Conservation (phyloP, 1,140 invertebrate genomes). For the Zaprionus gabonicus region DNA sequence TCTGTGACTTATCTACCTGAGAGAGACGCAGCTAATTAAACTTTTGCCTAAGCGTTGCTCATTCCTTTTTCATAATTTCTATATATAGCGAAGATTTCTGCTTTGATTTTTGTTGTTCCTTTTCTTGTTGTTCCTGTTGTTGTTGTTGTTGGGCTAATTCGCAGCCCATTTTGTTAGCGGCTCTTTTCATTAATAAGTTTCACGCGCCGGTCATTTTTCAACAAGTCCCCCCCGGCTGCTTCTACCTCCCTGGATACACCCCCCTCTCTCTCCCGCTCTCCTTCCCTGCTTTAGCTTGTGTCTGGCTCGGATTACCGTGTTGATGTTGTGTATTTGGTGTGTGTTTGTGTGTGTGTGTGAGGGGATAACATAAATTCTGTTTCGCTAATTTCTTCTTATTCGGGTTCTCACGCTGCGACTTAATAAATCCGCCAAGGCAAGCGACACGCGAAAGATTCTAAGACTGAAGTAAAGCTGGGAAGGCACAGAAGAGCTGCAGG, state of each 20-base stretch:
- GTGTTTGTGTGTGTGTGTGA: constrained; percentile 2
- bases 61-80: constrained; percentile 8
- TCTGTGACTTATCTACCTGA: constrained; percentile 4
- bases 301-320: constrained; percentile 75
- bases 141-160: constrained; percentile 67
- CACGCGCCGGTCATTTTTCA: constrained; percentile 81
- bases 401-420: constrained; percentile 49
- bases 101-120: constrained; percentile 8
- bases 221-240: constrained; percentile 28
- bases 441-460: constrained; percentile 8
- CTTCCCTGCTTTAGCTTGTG: constrained; percentile 38
- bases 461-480: background rate
- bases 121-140: constrained; percentile 11
- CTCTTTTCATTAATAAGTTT: constrained; percentile 82
- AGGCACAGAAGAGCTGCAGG: background rate
- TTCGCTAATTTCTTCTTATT: constrained; percentile 48
- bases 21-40: constrained; percentile 10
- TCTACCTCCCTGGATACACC: background rate
- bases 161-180: constrained; percentile 70
- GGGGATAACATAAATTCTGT: constrained; percentile 35
- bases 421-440: constrained; percentile 41
- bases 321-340: constrained; percentile 70
- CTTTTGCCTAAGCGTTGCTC: background rate
- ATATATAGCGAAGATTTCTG: constrained; percentile 1
- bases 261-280: background rate